Conservation (phyloP, 2,113 vertebrate species). For the Caloenas nicobarica region DNA sequence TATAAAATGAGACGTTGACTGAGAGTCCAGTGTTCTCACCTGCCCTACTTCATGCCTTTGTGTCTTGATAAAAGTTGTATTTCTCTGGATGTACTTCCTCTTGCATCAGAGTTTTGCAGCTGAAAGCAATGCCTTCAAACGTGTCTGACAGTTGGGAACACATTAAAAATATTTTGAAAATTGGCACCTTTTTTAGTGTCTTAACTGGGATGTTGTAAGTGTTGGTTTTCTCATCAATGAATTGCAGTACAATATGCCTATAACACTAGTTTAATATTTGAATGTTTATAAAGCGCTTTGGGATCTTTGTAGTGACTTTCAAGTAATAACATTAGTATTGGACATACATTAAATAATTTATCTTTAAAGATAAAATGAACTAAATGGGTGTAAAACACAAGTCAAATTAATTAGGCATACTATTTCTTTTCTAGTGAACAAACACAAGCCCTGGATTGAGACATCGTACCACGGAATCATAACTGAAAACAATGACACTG, state of each 20-base stretch:
- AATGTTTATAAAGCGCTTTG: not conserved
- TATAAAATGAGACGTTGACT: not conserved
- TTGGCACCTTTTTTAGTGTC: not conserved
- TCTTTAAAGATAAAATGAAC: not conserved
- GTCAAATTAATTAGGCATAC: not conserved
- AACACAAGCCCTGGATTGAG: conserved; percentile 99
- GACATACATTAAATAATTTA: not conserved
- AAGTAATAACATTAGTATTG: not conserved
- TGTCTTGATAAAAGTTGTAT: not conserved
- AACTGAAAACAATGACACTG: conserved; percentile 93
- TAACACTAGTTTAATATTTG: not conserved
- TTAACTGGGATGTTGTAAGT: not conserved
- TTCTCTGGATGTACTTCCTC: not conserved
- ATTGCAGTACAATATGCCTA: not conserved
- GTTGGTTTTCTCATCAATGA: not conserved
- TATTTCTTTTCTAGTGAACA: conserved; percentile 84
- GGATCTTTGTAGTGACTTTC: not conserved
- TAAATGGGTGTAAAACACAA: not conserved
- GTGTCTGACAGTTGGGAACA: not conserved
- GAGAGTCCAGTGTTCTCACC: rapidly evolving
- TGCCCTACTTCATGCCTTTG: not conserved
- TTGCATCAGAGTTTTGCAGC: not conserved
- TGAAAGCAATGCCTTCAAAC: not conserved
- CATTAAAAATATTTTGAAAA: not conserved
- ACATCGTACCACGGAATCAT: conserved; percentile 95